Percentiles rank a stretch among this genome's conserved stretches.
Evolutionary conservation across 2,888 invertebrate species (phyloP).

Genomic region (Heliconius sara): DNA sequence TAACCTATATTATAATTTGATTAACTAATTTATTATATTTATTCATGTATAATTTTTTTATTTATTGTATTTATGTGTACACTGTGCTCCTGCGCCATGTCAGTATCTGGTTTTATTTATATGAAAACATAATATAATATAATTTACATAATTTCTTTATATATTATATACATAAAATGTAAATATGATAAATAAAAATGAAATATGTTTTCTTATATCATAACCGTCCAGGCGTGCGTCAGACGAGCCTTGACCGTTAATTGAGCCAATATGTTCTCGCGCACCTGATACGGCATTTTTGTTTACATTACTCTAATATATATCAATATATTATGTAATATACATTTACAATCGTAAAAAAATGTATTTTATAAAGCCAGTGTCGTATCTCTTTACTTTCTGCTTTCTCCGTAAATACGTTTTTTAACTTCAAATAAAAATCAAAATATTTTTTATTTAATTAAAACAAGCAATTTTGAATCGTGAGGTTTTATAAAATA

Average conservation of each 20-base stretch:
- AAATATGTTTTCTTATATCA: slow-evolving; percentile 21
- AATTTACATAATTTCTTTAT: neutral
- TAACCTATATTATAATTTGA: no score
- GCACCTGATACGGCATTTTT: slow-evolving; percentile 36
- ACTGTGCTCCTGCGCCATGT: no score
- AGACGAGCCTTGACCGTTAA: slow-evolving; percentile 64
- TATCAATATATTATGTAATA: slow-evolving; percentile 3
- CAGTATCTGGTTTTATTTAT: neutral
- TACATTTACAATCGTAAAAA: neutral
- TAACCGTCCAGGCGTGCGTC: slow-evolving; percentile 48
- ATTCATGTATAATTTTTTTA: no score
- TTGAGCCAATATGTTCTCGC: slow-evolving; percentile 48
- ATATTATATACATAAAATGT: neutral
- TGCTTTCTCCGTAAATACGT: neutral
- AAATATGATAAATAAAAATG: no score
- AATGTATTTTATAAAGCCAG: neutral
- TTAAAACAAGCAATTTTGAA: neutral
- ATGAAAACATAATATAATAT: neutral
- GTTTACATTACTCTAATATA: slow-evolving; percentile 4
- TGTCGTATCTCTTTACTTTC: neutral
- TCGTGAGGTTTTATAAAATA: neutral
- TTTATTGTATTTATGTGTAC: no score
- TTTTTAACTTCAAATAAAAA: neutral
- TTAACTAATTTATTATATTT: no score
- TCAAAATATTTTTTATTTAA: neutral